A percentile compares a stretch with the other conserved stretches of the same genome.
Conservation (phyloP, 2,888 invertebrate species). For the Lobophora halterata region DNA sequence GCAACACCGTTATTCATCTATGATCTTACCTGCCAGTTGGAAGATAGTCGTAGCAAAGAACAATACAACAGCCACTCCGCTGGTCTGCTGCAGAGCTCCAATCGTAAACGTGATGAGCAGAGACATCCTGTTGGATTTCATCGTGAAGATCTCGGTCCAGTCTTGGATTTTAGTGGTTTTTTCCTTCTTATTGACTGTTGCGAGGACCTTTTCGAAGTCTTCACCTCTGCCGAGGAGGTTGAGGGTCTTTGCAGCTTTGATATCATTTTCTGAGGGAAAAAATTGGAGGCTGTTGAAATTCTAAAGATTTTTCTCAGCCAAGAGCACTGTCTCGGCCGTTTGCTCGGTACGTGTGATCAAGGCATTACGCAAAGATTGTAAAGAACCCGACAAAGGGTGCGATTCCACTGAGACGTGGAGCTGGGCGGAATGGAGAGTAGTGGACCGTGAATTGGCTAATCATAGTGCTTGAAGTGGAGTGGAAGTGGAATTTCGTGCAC, state of each 20-base stretch:
- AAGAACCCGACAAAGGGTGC: no score
- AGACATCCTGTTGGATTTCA: slow-evolving; percentile 42
- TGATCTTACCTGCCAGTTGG: slow-evolving; percentile 39
- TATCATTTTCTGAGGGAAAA: slow-evolving; percentile 35
- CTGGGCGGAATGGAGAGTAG: no score
- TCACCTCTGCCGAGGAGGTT: slow-evolving; percentile 38
- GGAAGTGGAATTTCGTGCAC: no score
- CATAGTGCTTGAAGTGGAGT: no score
- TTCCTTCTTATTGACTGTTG: slow-evolving; percentile 16
- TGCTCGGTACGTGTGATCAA: no score
- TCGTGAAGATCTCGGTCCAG: slow-evolving; percentile 36
- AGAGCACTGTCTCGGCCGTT: no score
- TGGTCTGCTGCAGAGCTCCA: slow-evolving; percentile 40
- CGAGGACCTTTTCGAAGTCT: slow-evolving; percentile 35
- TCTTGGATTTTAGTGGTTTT: slow-evolving; percentile 24
- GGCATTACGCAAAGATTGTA: no score
- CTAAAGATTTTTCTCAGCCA: no score
- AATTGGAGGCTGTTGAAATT: no score
- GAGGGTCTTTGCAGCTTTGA: slow-evolving; percentile 39
- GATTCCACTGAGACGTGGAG: no score
- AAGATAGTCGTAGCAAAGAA: slow-evolving; percentile 47
- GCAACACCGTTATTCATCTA: no score
- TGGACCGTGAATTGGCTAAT: no score
- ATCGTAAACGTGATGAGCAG: slow-evolving; percentile 40
- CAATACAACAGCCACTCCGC: slow-evolving; percentile 40